Base-by-base conservation (phyloP, 2,113 vertebrate genomes). In the Macroglossus sobrinus region DNA sequence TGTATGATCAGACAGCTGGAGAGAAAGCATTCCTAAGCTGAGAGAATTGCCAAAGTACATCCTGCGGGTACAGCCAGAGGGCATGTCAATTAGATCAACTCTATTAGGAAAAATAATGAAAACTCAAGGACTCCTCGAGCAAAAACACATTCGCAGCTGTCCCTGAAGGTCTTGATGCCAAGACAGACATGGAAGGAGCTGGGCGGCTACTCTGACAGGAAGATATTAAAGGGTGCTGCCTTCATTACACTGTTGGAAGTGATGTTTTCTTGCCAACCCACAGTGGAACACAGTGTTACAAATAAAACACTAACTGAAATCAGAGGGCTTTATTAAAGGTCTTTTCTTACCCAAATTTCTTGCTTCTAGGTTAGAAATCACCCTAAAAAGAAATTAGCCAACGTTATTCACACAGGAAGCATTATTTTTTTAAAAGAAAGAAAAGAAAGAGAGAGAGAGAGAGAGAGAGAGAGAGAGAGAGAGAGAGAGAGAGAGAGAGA, bases 351-450 rank as follows among this genome's bases (percentile, higher is more conserved):
- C 99, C 11, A 97, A 97, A 90, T 96, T 98, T 98, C 98, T 99
- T 79, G 98, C 98, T 96, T 99, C 98, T 97, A 99, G 96, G 97
- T 98, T 98, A 90, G 99, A 99, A 98, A 99, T 98, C 94, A 99
- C 99, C 98, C 99, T 99, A 89, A 10, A 96, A 91, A 97, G 89
- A 91, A 98, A 97, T 43, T 16, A 74, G 30, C 13, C 53, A 43
- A 66, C 63, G 94, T 97, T 95, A 96, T 53, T 94, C 45, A 96
- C 45, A 96, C 24, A 91, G 72, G 80, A 93, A 96, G 57, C 61
- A 84, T 45, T 68, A 33, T n/a, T 91, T 61, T 35, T 33, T 15
- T 50, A 50, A 50, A 50, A 6, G 6, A 57, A 26, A 40, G 85
- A 38, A 43, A 7, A 43, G 43, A 7, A 43, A 7, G 7, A 7